These are phyloP conservation scores for Pediacus dermestoides DNA, from an alignment of 2,888 invertebrate genomes.

Conservation along the genomic window DNA sequence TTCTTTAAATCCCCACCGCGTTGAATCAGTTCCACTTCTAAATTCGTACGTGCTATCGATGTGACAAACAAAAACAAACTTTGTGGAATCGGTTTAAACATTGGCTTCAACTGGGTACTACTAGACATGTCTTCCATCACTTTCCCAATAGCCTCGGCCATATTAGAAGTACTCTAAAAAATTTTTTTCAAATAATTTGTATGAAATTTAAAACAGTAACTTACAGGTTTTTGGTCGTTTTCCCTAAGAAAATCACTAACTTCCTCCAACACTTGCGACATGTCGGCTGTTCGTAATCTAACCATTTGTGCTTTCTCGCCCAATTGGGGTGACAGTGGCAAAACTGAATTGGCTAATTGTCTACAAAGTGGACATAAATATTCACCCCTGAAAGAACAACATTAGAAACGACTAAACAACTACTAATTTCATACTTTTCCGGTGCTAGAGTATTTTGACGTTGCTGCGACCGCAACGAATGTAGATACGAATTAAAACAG, in stretches of 20 bases:
- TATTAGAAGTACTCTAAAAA: conserved; percentile 61
- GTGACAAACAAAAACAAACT: conserved; percentile 84
- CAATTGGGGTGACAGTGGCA: conserved; percentile 75
- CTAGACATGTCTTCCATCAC: conserved; percentile 94
- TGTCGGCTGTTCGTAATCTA: conserved; percentile 54
- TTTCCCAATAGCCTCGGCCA: conserved; percentile 85
- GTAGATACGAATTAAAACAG: conserved; percentile 88
- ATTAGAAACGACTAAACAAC: conserved; percentile 10
- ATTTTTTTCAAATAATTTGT: conserved; percentile 1
- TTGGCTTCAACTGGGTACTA: conserved; percentile 77
- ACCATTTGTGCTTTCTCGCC: conserved; percentile 65
- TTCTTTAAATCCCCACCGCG: conserved; percentile 72
- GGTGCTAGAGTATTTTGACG: conserved; percentile 69
- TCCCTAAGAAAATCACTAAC: conserved; percentile 62
- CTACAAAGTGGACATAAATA: conserved; percentile 94
- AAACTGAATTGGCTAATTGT: conserved; percentile 84
- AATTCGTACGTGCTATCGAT: conserved; percentile 84
- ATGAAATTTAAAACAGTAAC: conserved; percentile 28
- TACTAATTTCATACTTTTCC: conserved; percentile 56
- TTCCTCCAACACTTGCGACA: conserved; percentile 51
- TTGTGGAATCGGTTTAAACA: conserved; percentile 70
- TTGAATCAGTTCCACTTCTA: conserved; percentile 89
- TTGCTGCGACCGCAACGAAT: conserved; percentile 76
- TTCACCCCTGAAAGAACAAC: conserved; percentile 70
- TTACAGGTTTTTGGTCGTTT: conserved; percentile 64